These are phyloP conservation scores for Creontiades dilutus DNA, from an alignment of 2,888 invertebrate genomes.

Conservation along the genomic window DNA sequence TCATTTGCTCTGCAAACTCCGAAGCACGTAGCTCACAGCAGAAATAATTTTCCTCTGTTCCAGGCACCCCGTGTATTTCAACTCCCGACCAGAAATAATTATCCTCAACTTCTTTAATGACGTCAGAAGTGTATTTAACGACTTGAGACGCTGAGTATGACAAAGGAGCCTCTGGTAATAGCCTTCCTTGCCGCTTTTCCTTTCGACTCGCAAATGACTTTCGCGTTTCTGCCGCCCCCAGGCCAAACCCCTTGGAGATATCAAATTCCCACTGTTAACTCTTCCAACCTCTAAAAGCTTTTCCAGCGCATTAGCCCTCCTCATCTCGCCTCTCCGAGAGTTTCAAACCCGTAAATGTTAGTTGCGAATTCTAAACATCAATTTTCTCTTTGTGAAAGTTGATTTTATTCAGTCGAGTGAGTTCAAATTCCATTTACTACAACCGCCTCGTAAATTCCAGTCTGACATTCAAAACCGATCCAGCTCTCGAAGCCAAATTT, in stretches of 20 bases:
- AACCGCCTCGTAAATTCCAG: neutral
- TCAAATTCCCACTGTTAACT: slow-evolving; percentile 51
- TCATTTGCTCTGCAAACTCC: slow-evolving; percentile 42
- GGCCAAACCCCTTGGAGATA: slow-evolving; percentile 50
- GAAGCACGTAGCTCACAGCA: slow-evolving; percentile 64
- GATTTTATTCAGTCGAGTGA: slow-evolving; percentile 23
- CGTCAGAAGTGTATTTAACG: slow-evolving; percentile 65
- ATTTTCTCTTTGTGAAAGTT: slow-evolving; percentile 30
- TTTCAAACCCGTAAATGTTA: slow-evolving; percentile 36
- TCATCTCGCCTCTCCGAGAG: slow-evolving; percentile 29
- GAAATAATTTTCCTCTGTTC: slow-evolving; percentile 63
- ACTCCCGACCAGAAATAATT: slow-evolving; percentile 57
- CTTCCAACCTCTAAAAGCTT: slow-evolving; percentile 54
- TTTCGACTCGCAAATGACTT: slow-evolving; percentile 52
- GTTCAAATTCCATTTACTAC: neutral
- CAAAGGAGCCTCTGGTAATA: slow-evolving; percentile 53
- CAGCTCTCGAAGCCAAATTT: neutral
- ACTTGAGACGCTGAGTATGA: slow-evolving; percentile 44
- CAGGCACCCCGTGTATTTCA: slow-evolving; percentile 14
- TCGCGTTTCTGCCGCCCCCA: neutral
- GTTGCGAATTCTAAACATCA: slow-evolving; percentile 46
- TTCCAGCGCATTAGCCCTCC: slow-evolving; percentile 49
- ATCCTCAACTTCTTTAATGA: slow-evolving; percentile 63
- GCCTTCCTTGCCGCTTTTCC: slow-evolving; percentile 1
- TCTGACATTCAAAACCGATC: neutral